Percentiles rank a stretch among this genome's conserved stretches.
Conservation (phyloP, 2,113 vertebrate genomes). For the Ovis aries region DNA sequence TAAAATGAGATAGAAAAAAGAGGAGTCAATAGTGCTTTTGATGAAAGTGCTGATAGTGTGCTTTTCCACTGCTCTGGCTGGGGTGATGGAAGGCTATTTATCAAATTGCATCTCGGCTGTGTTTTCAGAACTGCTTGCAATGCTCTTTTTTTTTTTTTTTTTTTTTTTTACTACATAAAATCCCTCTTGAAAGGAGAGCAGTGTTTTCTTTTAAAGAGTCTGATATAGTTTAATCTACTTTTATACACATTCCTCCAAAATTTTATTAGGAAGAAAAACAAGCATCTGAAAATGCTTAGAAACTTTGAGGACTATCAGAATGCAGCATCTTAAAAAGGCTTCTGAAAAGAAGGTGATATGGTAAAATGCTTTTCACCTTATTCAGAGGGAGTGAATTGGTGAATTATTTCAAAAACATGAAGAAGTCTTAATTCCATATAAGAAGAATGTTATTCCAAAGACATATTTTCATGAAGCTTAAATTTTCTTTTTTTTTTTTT, state of each 20-base stretch:
- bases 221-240: slow-evolving; percentile 56
- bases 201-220: slow-evolving; percentile 45
- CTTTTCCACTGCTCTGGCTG: neutral
- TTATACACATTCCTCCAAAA: slow-evolving; percentile 23
- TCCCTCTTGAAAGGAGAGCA: slow-evolving; percentile 23
- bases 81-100: slow-evolving; percentile 35
- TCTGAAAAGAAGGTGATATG: neutral
- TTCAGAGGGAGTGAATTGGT: neutral
- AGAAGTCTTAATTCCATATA: neutral
- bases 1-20: neutral
- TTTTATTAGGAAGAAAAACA: neutral
- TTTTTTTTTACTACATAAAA: slow-evolving; percentile 26
- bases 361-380: neutral
- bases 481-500: no score
- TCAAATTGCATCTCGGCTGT: slow-evolving; percentile 50
- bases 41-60: neutral
- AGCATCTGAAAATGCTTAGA: neutral
- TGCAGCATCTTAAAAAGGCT: neutral
- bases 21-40: neutral
- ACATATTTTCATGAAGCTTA: neutral
- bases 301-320: neutral
- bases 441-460: neutral
- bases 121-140: slow-evolving; percentile 43
- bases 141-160: neutral
- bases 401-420: neutral